Percentiles rank a stretch among this genome's conserved stretches.
Evolutionary conservation across 2,888 invertebrate genomes (phyloP).

Genomic region (Uropetala carovei): DNA sequence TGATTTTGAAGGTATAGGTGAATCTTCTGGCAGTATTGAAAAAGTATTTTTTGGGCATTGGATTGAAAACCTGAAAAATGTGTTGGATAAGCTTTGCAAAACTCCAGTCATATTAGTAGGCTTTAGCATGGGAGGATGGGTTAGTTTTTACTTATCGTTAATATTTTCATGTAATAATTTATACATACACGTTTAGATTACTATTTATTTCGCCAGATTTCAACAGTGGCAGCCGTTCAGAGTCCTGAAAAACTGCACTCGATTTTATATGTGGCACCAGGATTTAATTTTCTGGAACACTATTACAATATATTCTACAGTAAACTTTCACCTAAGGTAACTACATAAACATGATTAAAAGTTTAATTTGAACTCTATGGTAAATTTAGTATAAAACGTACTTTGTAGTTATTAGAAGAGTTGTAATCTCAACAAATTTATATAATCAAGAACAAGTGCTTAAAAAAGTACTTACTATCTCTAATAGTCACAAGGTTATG

Average conservation of each 20-base stretch:
- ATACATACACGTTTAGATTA: background rate
- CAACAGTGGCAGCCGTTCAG: background rate
- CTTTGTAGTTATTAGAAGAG: too few relatives aligned
- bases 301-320: slow-evolving; percentile 38
- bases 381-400: too few relatives aligned
- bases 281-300: slow-evolving; percentile 40
- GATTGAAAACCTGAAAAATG: slow-evolving; percentile 59
- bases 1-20: slow-evolving; percentile 65
- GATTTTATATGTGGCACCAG: slow-evolving; percentile 37
- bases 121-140: slow-evolving; percentile 67
- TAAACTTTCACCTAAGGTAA: slow-evolving; percentile 46
- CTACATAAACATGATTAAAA: background rate
- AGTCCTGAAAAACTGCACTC: slow-evolving; percentile 42
- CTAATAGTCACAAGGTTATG: too few relatives aligned
- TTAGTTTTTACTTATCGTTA: background rate
- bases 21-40: slow-evolving; percentile 39
- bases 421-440: background rate
- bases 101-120: slow-evolving; percentile 39
- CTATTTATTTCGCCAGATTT: slow-evolving; percentile 6
- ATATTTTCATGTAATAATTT: background rate
- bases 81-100: slow-evolving; percentile 22
- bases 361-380: too few relatives aligned
- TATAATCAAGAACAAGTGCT: too few relatives aligned
- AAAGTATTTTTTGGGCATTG: slow-evolving; percentile 58
- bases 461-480: too few relatives aligned